A percentile compares a stretch with the other conserved stretches of the same genome.
These are phyloP conservation scores for Podarcis lilfordi DNA, from an alignment of 2,797 vertebrate species.

Conservation along the genomic window DNA sequence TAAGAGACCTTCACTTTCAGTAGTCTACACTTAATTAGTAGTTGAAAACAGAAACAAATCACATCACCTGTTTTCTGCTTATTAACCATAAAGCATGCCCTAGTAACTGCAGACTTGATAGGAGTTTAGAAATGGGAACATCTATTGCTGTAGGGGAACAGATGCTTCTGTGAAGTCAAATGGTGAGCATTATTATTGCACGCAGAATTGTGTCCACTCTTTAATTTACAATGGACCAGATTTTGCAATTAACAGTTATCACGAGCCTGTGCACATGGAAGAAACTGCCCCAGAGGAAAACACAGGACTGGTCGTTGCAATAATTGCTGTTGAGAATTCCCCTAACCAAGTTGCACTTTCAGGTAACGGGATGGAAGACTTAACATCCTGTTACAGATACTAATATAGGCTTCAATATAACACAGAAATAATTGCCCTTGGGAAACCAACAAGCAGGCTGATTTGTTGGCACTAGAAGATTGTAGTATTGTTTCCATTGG, in stretches of 20 bases:
- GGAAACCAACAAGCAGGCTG: background rate
- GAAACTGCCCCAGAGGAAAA: background rate
- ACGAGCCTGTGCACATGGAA: fast-evolving
- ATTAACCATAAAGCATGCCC: fast-evolving
- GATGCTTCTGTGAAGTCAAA: slow-evolving; percentile 54
- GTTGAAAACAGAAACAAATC: slow-evolving; percentile 30
- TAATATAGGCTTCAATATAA: background rate
- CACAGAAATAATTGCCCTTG: background rate
- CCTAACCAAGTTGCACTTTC: background rate
- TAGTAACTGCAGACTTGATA: slow-evolving; percentile 36
- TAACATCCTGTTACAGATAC: background rate
- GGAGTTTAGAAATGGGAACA: slow-evolving; percentile 44
- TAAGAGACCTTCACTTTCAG: slow-evolving; percentile 1
- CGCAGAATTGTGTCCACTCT: slow-evolving; percentile 14
- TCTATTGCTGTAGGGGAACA: slow-evolving; percentile 55
- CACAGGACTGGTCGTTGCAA: background rate
- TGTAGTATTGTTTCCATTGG: background rate
- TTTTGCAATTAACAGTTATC: background rate
- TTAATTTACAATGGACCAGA: background rate
- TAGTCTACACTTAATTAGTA: slow-evolving; percentile 31
- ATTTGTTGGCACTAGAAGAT: background rate
- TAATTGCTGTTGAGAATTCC: background rate
- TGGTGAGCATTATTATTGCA: slow-evolving; percentile 28
- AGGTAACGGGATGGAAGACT: background rate
- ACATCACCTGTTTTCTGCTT: slow-evolving; percentile 34